Percentiles rank a stretch among this genome's conserved stretches.
Evolutionary conservation across 2,888 invertebrate species (phyloP).

Genomic region (Nemurella pictetii): DNA sequence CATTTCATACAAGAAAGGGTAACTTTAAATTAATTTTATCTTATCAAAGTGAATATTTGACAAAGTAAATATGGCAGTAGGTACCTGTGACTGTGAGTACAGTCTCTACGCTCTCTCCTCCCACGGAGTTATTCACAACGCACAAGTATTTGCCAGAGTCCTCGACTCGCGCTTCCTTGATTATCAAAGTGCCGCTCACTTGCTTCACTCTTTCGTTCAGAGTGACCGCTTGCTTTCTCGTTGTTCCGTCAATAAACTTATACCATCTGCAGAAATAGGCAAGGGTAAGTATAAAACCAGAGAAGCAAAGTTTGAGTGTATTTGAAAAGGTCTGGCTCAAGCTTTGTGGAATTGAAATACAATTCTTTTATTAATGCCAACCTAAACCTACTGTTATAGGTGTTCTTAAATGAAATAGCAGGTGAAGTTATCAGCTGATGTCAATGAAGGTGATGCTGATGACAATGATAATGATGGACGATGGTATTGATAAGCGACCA

Average conservation of each 20-base stretch:
- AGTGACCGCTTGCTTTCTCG: conserved; percentile 84
- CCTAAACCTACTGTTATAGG: neutral
- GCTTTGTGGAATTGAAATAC: neutral
- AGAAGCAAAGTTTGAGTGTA: neutral
- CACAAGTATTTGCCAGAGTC: conserved; percentile 95
- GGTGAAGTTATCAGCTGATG: neutral
- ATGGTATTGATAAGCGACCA: neutral
- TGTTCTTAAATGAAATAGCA: neutral
- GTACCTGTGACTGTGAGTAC: conserved; percentile 82
- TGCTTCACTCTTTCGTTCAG: conserved; percentile 88
- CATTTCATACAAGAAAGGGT: neutral
- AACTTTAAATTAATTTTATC: neutral
- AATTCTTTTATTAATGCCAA: neutral
- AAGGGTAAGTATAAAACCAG: neutral
- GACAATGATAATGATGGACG: neutral
- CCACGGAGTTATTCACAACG: conserved; percentile 92
- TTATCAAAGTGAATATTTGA: conserved; percentile 12
- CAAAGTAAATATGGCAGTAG: conserved; percentile 33
- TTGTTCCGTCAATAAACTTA: conserved; percentile 87
- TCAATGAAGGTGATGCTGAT: neutral
- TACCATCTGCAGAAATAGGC: conserved; percentile 75
- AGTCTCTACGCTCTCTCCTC: conserved; percentile 88
- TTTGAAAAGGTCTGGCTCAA: neutral
- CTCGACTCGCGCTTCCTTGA: conserved; percentile 85
- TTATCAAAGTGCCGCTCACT: conserved; percentile 91